Conservation (phyloP, 2,113 vertebrate genomes). For the Limnothrissa miodon region DNA sequence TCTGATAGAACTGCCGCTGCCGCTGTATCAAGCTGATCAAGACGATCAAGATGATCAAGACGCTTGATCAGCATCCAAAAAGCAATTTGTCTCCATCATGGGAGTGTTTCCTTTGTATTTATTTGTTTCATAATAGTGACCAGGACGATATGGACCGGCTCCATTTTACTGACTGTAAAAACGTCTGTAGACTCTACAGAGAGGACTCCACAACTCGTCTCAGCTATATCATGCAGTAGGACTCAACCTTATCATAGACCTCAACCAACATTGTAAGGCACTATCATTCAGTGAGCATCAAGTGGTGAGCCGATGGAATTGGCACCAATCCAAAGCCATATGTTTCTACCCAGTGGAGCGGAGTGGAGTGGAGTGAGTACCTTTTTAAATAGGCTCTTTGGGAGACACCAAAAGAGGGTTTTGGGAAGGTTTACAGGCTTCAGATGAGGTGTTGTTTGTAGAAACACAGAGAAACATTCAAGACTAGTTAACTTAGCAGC, state of each 20-base stretch:
- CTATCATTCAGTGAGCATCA: background rate
- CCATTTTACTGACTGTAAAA: background rate
- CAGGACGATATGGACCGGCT: background rate
- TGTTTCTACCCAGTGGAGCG: too few species aligned
- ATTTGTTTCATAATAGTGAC: background rate
- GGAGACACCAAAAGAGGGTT: background rate
- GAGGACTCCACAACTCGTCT: background rate
- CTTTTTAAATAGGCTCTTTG: background rate
- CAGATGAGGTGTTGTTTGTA: background rate
- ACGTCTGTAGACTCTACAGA: background rate
- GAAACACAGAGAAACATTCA: background rate
- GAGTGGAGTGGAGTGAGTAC: background rate
- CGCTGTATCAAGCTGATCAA: background rate
- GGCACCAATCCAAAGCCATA: background rate
- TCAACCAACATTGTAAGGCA: background rate
- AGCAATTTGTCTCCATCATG: background rate
- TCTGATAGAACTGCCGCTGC: background rate
- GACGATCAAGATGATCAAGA: too few species aligned
- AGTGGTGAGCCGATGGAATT: background rate
- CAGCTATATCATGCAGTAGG: too few species aligned
- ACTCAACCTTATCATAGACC: too few species aligned
- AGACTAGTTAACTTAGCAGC: background rate
- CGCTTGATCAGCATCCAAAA: background rate
- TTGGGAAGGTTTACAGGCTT: background rate
- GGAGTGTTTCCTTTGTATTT: background rate